Evolutionary conservation across 2,113 vertebrate species (phyloP).

Genomic region (Epinephelus moara): DNA sequence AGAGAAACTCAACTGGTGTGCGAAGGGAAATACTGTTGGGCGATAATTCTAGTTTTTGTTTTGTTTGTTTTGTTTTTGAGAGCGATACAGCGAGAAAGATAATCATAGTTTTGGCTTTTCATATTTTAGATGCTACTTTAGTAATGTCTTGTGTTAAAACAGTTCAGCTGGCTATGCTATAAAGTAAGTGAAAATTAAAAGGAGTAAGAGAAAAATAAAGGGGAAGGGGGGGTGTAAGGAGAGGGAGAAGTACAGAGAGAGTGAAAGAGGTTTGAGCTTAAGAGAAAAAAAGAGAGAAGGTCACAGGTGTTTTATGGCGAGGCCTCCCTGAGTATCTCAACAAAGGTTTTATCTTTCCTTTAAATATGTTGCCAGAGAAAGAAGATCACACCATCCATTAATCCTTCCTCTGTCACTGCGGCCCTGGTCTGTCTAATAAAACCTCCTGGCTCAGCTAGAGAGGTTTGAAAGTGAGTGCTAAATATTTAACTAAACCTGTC

Average conservation of each 20-base stretch:
- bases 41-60: too few species aligned
- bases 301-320: slow-evolving; percentile 75
- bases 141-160: background rate
- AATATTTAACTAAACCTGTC: slow-evolving; percentile 57
- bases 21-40: too few species aligned
- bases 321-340: slow-evolving; percentile 37
- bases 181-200: background rate
- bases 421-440: slow-evolving; percentile 34
- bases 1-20: too few species aligned
- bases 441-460: slow-evolving; percentile 17
- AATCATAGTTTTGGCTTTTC: too few species aligned
- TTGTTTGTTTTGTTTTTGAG: too few species aligned
- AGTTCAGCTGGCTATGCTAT: background rate
- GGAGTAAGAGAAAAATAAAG: background rate
- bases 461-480: slow-evolving; percentile 40
- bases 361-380: slow-evolving; percentile 51
- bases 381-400: slow-evolving; percentile 58
- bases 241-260: background rate
- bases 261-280: slow-evolving; percentile 8
- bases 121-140: too few species aligned
- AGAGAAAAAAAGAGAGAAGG: slow-evolving; percentile 55
- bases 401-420: slow-evolving; percentile 39
- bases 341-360: slow-evolving; percentile 56
- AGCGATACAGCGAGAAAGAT: background rate
- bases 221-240: background rate